Percentiles rank a stretch among this genome's conserved stretches.
phyloP scores from a whole-genome alignment of 2,113 vertebrate species.

The Gracilinanus agilis region DNA sequence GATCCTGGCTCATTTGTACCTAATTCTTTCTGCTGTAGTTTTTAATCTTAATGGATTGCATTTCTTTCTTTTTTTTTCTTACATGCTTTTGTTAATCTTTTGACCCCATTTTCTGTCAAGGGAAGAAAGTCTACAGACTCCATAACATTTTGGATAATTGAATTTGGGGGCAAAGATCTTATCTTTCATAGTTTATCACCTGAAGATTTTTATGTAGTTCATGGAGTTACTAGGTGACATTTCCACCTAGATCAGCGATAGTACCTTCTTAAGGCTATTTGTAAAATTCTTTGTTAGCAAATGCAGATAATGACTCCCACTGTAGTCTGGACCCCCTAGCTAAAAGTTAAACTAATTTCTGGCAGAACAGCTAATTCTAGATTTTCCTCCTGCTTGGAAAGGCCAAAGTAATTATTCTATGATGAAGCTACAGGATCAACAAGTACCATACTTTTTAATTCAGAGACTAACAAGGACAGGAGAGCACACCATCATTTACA shows the following conservation, averaged over 20 bases:
- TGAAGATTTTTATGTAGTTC: background rate
- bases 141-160: background rate
- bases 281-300: background rate
- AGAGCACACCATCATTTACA: conserved; percentile 77
- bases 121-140: background rate
- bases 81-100: background rate
- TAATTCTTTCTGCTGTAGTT: background rate
- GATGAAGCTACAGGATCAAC: conserved; percentile 46
- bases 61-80: background rate
- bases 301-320: background rate
- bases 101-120: background rate
- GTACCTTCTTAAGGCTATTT: background rate
- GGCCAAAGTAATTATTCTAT: conserved; percentile 40
- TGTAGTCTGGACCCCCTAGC: background rate
- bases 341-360: conserved; percentile 45
- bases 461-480: conserved; percentile 59
- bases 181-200: background rate
- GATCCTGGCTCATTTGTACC: background rate
- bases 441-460: conserved; percentile 72
- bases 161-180: background rate
- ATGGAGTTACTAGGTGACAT: background rate
- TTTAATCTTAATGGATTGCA: background rate
- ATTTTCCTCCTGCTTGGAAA: conserved; percentile 39
- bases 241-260: background rate
- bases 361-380: background rate